A percentile compares a stretch with the other conserved stretches of the same genome.
Evolutionary conservation across 30 jellyfish, hydroid and myxozoan species (phyloP).

Genomic region (Hydra vulgaris): DNA sequence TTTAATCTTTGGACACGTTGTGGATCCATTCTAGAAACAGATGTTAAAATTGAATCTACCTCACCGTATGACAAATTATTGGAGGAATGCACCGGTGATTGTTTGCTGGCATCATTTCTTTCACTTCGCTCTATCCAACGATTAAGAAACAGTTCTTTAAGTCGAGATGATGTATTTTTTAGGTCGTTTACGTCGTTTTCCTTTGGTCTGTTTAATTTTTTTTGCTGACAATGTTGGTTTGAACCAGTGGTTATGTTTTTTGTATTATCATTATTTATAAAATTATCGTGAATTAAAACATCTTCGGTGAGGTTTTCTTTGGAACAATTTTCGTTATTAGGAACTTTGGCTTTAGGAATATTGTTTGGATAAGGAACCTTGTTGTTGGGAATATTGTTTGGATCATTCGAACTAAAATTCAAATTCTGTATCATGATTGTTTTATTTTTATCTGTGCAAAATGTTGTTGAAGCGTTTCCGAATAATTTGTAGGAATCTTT

Average conservation of each 20-base stretch:
- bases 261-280: background rate
- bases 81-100: conserved; percentile 24
- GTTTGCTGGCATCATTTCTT: conserved; percentile 17
- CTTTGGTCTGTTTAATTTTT: background rate
- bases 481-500: conserved; percentile 26
- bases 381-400: background rate
- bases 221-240: background rate
- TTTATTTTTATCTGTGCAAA: conserved; percentile 9
- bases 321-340: background rate
- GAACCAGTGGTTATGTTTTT: background rate
- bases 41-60: conserved; percentile 69
- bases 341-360: background rate
- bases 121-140: conserved; percentile 55
- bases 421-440: background rate
- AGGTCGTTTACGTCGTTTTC: conserved; percentile 22
- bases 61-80: conserved; percentile 60
- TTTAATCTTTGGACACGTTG: conserved; percentile 34
- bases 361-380: background rate
- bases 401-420: background rate
- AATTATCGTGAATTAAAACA: background rate
- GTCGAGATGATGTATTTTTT: conserved; percentile 22
- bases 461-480: conserved; percentile 31
- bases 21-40: conserved; percentile 94
- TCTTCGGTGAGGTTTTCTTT: background rate
- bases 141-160: conserved; percentile 40